Base-by-base conservation (phyloP, 2,797 vertebrate genomes). In the Rhadinocentrus ornatus region DNA sequence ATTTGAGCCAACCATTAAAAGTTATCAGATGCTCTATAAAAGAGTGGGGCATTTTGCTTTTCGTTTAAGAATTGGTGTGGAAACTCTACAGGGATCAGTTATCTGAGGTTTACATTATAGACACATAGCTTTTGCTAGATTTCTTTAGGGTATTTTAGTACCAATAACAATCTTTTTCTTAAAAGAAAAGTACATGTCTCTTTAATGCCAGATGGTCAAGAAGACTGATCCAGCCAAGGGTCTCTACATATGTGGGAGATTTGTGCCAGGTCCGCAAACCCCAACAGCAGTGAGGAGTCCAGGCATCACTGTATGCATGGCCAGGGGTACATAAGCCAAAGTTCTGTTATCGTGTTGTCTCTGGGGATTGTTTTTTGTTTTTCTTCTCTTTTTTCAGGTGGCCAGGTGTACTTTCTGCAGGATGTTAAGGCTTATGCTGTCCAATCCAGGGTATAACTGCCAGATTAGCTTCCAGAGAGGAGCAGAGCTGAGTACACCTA, bases 181-280 rank as follows among this genome's bases (percentile, higher is more conserved):
- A 61, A n/a, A 0, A 0, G 55, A 76, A 60, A 27, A 53, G 34
- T n/a, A 29, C 41, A 52, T n/a, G 41, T 58, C 48, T 37, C 61
- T 80, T 80, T 22, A 64, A 67, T 64, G 58, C 44, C 78, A 83
- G 79, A 89, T 77, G 75, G 73, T 52, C 41, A 58, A 71, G 39
- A 71, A 53, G 46, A 73, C 31, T 75, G 77, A 77, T 15, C 52
- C 55, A 50, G 22, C 71, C 39, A 62, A 44, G 6, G 26, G 24
- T 67, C 34, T 29, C 20, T 78, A 12, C 52, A 60, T 72, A 60
- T 46, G 39, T 16, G 48, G 32, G 4, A 64, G 46, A 77, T 53
- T 64, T 26, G 35, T 70, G 46, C 66, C 59, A 78, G 73, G 48
- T 76, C 55, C 69, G 53, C 20, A 67, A 57, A 67, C 55, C 18